phyloP scores from a whole-genome alignment of 2,113 vertebrate species.

The Seriola aureovittata region DNA sequence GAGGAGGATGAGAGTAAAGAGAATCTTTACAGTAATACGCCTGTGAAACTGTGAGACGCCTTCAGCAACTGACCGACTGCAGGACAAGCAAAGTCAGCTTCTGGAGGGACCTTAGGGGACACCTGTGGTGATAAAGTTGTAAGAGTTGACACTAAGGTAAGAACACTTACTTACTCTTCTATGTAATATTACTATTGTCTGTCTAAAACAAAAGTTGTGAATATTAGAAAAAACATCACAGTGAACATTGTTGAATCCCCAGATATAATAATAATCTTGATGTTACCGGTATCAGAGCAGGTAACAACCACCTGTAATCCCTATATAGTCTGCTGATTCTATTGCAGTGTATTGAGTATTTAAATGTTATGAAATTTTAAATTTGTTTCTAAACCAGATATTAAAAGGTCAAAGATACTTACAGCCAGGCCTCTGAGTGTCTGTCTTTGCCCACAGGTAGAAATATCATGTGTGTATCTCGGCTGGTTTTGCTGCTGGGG shows the following conservation, averaged over 20 bases:
- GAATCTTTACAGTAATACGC: slow-evolving; percentile 9
- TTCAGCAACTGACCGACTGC: not conserved
- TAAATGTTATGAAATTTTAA: not conserved
- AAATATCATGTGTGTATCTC: slow-evolving; percentile 76
- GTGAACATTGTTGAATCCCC: not conserved
- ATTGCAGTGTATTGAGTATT: not conserved
- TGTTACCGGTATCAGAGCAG: not conserved
- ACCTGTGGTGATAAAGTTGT: slow-evolving; percentile 16
- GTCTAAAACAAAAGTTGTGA: not conserved
- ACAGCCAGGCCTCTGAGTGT: not conserved
- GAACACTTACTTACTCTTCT: not conserved
- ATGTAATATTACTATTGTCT: not conserved
- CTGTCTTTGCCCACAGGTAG: slow-evolving; percentile 35
- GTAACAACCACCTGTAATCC: not conserved
- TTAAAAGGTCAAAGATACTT: not conserved
- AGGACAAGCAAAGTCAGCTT: slow-evolving; percentile 9
- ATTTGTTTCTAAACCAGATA: not conserved
- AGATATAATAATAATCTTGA: not conserved
- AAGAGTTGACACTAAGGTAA: slow-evolving; percentile 57
- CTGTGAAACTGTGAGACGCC: not conserved
- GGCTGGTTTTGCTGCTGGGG: slow-evolving; percentile 84
- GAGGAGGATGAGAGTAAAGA: slow-evolving; percentile 14
- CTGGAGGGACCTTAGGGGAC: not conserved
- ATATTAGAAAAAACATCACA: not conserved
- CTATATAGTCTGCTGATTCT: not conserved